phyloP scores from a whole-genome alignment of 2,888 invertebrate genomes.

The Tolmerus cingulatus region DNA sequence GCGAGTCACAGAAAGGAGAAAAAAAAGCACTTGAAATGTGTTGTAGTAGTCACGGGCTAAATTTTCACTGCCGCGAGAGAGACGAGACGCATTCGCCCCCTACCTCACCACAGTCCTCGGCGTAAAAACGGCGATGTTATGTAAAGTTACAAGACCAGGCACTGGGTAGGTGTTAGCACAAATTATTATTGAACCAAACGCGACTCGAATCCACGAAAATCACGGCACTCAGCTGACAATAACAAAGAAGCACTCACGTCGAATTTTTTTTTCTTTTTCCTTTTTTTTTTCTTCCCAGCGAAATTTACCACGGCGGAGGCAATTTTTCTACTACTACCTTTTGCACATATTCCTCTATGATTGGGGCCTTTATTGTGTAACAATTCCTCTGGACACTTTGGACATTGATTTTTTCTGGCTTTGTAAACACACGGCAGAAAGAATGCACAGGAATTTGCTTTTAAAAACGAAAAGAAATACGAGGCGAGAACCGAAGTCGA shows the following conservation, averaged over 20 bases:
- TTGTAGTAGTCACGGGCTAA: neutral
- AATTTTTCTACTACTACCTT: constrained; percentile 24
- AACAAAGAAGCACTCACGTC: neutral
- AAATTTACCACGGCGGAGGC: neutral
- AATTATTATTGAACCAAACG: neutral
- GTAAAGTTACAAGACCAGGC: neutral
- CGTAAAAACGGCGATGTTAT: neutral
- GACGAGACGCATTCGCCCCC: neutral
- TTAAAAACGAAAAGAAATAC: constrained; percentile 1
- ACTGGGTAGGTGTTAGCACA: neutral
- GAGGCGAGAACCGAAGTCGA: neutral
- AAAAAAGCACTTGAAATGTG: neutral
- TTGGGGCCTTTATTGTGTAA: constrained; percentile 10
- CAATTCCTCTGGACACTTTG: neutral
- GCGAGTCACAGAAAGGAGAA: neutral
- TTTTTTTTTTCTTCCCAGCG: neutral
- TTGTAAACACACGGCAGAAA: neutral
- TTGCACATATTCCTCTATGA: constrained; percentile 32
- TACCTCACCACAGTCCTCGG: neutral
- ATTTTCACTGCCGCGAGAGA: neutral
- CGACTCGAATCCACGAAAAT: neutral
- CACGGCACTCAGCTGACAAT: neutral
- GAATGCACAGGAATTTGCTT: neutral
- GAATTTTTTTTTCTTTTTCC: neutral
- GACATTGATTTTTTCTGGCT: constrained; percentile 19